Base-by-base conservation (phyloP, 2,888 invertebrate genomes). In the Chrysotoxum bicinctum region DNA sequence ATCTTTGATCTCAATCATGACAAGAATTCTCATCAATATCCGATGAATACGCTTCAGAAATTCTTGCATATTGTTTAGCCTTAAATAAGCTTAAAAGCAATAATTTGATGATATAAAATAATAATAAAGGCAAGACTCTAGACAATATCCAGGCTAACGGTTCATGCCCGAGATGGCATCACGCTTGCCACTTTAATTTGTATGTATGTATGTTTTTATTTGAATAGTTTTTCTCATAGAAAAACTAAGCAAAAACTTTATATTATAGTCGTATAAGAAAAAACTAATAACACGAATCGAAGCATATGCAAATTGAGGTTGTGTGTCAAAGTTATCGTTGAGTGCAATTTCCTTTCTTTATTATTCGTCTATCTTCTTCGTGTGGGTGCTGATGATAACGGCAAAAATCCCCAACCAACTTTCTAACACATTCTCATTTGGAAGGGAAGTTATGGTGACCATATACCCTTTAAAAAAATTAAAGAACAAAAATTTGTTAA, bases 241-340 rank as follows among this genome's bases (percentile, higher is more conserved):
- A n/a, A n/a, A 43, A 0, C 8, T 12, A 21, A 0, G 5, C 7
- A 6, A 14, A 19, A 50, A 23, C 26, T 26, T 26, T 26, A 26
- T 26, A 4, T 26, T 4, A 14, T 12, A 12, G 1, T n/a, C 16
- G 3, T 40, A 64, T 1, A 26, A 64, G 16, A 16, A 56, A 32
- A 70, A 70, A 64, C 12, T 64, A 64, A 48, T 54, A 72, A 40
- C 43, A 66, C 48, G 64, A 52, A 72, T 72, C 64, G 77, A 72
- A 82, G 77, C 72, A 82, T 72, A 82, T 77, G 81, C 72, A 77
- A 81, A 77, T 82, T 60, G 56, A 66, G 66, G 76, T 72, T 77
- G 35, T 81, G 58, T 76, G 70, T 72, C 76, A 77, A 77, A 82
- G 72, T 68, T 72, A 82, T 76, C 50, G 81, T 40, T 76, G 58